A percentile compares a stretch with the other conserved stretches of the same genome.
phyloP scores from a whole-genome alignment of 2,113 vertebrate species.

The Dipodomys ordii region DNA sequence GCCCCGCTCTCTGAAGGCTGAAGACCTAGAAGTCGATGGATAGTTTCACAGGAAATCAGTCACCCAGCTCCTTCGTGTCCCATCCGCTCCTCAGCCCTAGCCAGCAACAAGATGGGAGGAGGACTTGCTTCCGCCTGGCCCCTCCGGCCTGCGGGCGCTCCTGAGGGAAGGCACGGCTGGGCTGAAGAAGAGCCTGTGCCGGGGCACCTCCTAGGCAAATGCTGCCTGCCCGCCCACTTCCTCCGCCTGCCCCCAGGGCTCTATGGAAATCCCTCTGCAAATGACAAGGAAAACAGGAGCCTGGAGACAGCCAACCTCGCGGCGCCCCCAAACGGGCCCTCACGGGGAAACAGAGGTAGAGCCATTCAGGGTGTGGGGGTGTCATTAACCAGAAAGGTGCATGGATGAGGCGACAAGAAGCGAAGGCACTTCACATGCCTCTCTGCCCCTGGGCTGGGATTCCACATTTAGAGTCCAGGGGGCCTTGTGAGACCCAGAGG shows the following conservation, averaged over 20 bases:
- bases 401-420: background rate
- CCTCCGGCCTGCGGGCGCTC: background rate
- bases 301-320: background rate
- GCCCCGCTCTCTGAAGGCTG: background rate
- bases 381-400: background rate
- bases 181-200: rapidly evolving
- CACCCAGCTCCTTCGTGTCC: background rate
- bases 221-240: constrained; percentile 33
- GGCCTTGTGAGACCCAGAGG: background rate
- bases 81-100: rapidly evolving
- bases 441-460: background rate
- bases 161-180: background rate
- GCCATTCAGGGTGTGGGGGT: background rate
- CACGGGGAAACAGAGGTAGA: background rate
- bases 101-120: background rate
- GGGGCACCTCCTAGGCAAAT: constrained; percentile 46
- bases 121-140: background rate
- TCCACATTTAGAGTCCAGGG: background rate
- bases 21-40: background rate
- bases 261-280: constrained; percentile 62
- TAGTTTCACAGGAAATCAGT: background rate
- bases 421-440: background rate
- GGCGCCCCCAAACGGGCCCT: background rate
- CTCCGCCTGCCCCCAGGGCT: constrained; percentile 1
- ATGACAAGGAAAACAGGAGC: constrained; percentile 44